Percentiles rank a stretch among this genome's conserved stretches.
phyloP scores from a whole-genome alignment of 2,888 invertebrate genomes.

The Coecobrya sp. region DNA sequence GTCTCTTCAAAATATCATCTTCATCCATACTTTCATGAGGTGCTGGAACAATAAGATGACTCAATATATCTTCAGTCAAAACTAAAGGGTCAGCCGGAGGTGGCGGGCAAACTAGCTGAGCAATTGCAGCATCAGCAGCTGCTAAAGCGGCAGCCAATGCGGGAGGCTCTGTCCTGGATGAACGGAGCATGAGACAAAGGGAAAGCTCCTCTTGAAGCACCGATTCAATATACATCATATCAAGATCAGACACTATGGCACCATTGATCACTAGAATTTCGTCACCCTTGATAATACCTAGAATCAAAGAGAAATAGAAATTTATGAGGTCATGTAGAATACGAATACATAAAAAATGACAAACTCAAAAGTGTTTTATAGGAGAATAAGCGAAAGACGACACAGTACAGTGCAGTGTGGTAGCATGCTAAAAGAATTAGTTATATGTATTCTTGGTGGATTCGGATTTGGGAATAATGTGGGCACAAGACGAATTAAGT shows the following conservation, averaged over 20 bases:
- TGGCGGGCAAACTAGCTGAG: conserved; percentile 95
- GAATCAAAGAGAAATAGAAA: conserved; percentile 76
- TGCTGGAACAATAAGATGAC: conserved; percentile 98
- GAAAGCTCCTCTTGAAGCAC: conserved; percentile 98
- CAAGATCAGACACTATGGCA: conserved; percentile 98
- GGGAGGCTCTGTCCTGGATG: conserved; percentile 94
- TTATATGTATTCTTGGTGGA: neutral
- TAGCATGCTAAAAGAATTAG: neutral
- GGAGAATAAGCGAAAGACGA: neutral
- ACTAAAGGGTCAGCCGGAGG: conserved; percentile 97
- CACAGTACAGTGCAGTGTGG: too few species aligned
- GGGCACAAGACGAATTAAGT: neutral
- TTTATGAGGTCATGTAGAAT: neutral
- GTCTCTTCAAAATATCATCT: neutral
- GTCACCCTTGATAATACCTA: conserved; percentile 98
- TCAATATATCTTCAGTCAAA: conserved; percentile 98
- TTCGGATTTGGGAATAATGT: conserved; percentile 3
- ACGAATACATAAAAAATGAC: neutral
- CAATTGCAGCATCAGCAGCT: conserved; percentile 86
- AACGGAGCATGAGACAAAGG: conserved; percentile 98
- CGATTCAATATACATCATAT: conserved; percentile 97
- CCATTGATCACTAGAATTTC: conserved; percentile 99
- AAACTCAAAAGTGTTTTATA: neutral
- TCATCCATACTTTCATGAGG: conserved; percentile 96
- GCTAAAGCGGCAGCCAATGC: conserved; percentile 88